Base-by-base conservation (phyloP, 2,113 vertebrate genomes). In the Speoplatyrhinus poulsoni region DNA sequence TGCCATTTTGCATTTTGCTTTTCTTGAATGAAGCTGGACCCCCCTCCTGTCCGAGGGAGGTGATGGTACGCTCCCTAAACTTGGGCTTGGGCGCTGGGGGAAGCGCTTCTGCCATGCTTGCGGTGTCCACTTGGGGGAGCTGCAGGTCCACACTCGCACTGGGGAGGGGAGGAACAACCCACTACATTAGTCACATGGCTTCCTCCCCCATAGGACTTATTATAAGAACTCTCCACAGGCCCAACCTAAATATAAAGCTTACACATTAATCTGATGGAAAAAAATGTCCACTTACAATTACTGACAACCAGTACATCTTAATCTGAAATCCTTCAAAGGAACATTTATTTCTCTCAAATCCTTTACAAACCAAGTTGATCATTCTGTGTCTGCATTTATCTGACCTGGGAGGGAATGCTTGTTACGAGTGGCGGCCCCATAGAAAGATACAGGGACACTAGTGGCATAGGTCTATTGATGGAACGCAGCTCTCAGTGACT, bases 41-140 rank as follows among this genome's bases (percentile, higher is more conserved):
- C 6, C 92, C 82, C 50, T 94, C 76, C 1, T 92, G 90, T 58
- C 95, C 95, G 4, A 98, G 95, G 3, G 95, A 97, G 12, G 95
- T 97, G 82, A 99, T 96, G 72, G 94, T 91, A 72, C 98, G 96
- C 75, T 98, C 96, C 81, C 88, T 96, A 89, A 98, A 99, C 74
- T 94, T 26, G 26, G 94, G 75, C 75, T 93, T 93, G 0, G 88
- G 88, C 66, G 95, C 94, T 1, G 90, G 87, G 0, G 90, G 87
- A 33, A 69, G 47, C 3, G 91, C 90, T 1, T 85, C 62, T 0
- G 84, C 59, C 12, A 84, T 61, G 0, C 73, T 2, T 26, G 7
- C 80, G 0, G 89, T 79, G 49, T n/a, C 94, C 16, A 87, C 73
- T 74, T 72, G 87, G 1, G 98, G 98, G 83, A 99, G 89, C 90